Conservation (phyloP, 2,888 invertebrate genomes). For the Hypercompe scribonia region DNA sequence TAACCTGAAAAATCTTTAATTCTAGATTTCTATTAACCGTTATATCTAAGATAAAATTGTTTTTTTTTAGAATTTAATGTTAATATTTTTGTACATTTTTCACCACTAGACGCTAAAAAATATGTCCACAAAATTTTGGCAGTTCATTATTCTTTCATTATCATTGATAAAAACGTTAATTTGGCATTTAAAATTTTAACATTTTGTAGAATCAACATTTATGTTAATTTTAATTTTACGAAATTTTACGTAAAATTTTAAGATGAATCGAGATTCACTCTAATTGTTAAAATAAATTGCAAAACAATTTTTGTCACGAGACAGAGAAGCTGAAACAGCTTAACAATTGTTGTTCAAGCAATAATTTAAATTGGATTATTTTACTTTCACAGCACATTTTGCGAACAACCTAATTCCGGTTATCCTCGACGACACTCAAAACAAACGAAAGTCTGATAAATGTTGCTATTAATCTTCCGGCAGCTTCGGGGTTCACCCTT, state of each 20-base stretch:
- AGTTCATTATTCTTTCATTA: no score
- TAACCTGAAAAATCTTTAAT: no score
- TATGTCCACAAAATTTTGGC: no score
- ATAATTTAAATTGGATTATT: slow-evolving; percentile 78
- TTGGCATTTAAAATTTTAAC: background rate
- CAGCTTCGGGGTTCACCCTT: slow-evolving; percentile 63
- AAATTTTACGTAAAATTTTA: background rate
- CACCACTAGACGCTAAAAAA: no score
- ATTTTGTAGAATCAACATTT: background rate
- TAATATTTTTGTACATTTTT: no score
- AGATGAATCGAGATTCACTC: background rate
- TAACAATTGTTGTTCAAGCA: slow-evolving; percentile 55
- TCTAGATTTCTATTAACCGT: no score
- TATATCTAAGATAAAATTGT: no score
- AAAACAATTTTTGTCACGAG: slow-evolving; percentile 43
- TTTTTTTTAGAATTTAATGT: no score
- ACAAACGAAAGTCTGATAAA: slow-evolving; percentile 83
- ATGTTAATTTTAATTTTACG: background rate
- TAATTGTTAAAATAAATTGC: slow-evolving; percentile 32
- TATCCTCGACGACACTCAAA: slow-evolving; percentile 79
- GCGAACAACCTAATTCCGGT: slow-evolving; percentile 78
- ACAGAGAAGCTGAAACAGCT: slow-evolving; percentile 41
- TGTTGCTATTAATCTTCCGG: slow-evolving; percentile 77
- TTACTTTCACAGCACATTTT: slow-evolving; percentile 71
- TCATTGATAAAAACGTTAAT: no score